Base-by-base conservation (phyloP, 2,797 vertebrate species). In the Paramormyrops hopkinsi region DNA sequence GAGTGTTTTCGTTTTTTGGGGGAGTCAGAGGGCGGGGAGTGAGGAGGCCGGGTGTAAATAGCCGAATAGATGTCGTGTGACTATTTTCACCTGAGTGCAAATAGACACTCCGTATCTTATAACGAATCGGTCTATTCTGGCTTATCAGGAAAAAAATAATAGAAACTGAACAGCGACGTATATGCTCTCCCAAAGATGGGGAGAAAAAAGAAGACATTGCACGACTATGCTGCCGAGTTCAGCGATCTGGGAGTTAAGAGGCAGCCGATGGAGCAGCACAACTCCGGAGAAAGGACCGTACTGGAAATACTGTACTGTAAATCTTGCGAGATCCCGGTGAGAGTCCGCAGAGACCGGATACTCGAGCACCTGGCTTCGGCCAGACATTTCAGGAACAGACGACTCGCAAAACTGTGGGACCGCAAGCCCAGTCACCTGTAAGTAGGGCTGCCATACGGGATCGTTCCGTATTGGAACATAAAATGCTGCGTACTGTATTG, bases 351-450 rank as follows among this genome's bases (percentile, higher is more conserved):
- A 88, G 92, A 93, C 87, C 90, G 94, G 73, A 92, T 94, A 90
- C 88, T 92, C 7, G 94, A 93, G 91, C 94, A 92, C 33, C 92
- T 94, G 91, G 93, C 91, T 50, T 93, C 92, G 2, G 93, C 92
- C 88, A 91, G 92, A 51, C 94, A 94, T 91, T 93, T 93, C 89
- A 91, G 93, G 84, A 92, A 93, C 89, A 91, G 92, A 86, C 91
- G 92, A 29, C 89, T 93, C 17, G 90, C 92, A 19, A 93, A 93
- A 46, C 92, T 89, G 83, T 91, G 91, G 59, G 91, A 87, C 65
- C 88, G 91, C 48, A 44, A 90, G 14, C 88, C 89, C 0, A 69
- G 91, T 53, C 90, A 92, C 33, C 51, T 89, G 94, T 94, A 91
- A 93, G 93, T 93, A 76, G 56, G 41, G 76, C 44, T 46, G 65